Evolutionary conservation across 2,888 invertebrate species (phyloP).

Genomic region (Leistus spinibarbis): DNA sequence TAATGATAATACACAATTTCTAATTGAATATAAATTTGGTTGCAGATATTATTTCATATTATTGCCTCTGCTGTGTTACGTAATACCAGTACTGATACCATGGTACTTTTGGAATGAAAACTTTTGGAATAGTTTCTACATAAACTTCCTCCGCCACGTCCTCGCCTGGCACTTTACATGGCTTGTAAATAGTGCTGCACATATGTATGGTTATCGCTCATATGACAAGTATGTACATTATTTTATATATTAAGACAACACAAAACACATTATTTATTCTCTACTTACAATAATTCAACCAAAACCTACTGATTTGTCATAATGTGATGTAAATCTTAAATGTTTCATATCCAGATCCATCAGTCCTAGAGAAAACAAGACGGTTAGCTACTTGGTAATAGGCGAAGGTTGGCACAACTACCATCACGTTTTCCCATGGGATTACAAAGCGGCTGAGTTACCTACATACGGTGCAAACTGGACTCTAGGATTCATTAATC

Average conservation of each 20-base stretch:
- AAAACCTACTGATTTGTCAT: too few relatives aligned
- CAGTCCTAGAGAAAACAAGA: slow-evolving; percentile 77
- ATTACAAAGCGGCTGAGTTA: slow-evolving; percentile 90
- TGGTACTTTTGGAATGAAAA: slow-evolving; percentile 78
- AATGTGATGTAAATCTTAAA: too few relatives aligned
- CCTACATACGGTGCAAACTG: slow-evolving; percentile 58
- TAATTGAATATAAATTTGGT: slow-evolving; percentile 43
- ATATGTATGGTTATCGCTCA: slow-evolving; percentile 89
- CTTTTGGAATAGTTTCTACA: slow-evolving; percentile 76
- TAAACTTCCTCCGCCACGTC: slow-evolving; percentile 77
- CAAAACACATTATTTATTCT: not conserved
- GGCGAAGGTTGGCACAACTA: slow-evolving; percentile 96
- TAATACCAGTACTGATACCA: slow-evolving; percentile 80
- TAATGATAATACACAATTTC: too few relatives aligned
- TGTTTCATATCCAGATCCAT: slow-evolving; percentile 64
- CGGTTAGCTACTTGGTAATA: slow-evolving; percentile 73
- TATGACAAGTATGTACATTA: slow-evolving; percentile 83
- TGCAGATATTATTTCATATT: slow-evolving; percentile 75
- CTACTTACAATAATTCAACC: not conserved
- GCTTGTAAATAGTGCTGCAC: slow-evolving; percentile 93
- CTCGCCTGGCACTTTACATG: slow-evolving; percentile 84
- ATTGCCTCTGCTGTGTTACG: slow-evolving; percentile 79
- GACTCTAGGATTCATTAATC: slow-evolving; percentile 51
- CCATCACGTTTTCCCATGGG: slow-evolving; percentile 93
- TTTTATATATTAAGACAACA: too few relatives aligned